These are phyloP conservation scores for Tetrao urogallus DNA, from an alignment of 2,113 vertebrate genomes.

Conservation along the genomic window DNA sequence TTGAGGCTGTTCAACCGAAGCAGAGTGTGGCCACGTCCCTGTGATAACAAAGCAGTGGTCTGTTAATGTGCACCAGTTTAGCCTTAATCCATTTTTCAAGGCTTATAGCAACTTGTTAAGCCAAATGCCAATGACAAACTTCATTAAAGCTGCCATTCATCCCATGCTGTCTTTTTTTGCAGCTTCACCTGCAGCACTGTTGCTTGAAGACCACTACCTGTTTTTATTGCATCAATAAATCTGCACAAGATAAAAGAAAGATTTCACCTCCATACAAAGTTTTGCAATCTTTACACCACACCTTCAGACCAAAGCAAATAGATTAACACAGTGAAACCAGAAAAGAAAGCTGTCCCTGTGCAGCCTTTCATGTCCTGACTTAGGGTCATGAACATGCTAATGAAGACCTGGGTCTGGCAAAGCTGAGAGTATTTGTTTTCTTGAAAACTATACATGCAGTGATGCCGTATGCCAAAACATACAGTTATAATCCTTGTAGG, in stretches of 20 bases:
- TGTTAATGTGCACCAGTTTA: not conserved
- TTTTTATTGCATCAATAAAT: not conserved
- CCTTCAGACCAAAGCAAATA: not conserved
- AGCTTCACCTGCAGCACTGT: not conserved
- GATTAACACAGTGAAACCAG: not conserved
- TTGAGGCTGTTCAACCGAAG: not conserved
- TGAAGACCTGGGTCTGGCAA: not conserved
- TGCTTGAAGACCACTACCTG: not conserved
- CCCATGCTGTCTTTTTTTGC: not conserved
- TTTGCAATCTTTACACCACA: not conserved
- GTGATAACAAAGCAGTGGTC: not conserved
- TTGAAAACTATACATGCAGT: not conserved
- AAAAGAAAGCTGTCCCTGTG: not conserved
- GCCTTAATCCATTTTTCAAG: slow-evolving; percentile 21
- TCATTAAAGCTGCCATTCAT: not conserved
- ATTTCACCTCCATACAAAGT: not conserved
- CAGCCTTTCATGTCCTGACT: not conserved
- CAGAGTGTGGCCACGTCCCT: not conserved
- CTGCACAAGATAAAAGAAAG: not conserved
- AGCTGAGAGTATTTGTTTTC: not conserved
- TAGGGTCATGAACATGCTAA: not conserved
- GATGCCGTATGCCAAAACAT: not conserved
- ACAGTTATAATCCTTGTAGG: not conserved
- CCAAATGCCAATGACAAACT: not conserved
- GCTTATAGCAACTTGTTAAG: not conserved